phyloP scores from a whole-genome alignment of 2,113 vertebrate genomes.

The Lagenorhynchus albirostris region DNA sequence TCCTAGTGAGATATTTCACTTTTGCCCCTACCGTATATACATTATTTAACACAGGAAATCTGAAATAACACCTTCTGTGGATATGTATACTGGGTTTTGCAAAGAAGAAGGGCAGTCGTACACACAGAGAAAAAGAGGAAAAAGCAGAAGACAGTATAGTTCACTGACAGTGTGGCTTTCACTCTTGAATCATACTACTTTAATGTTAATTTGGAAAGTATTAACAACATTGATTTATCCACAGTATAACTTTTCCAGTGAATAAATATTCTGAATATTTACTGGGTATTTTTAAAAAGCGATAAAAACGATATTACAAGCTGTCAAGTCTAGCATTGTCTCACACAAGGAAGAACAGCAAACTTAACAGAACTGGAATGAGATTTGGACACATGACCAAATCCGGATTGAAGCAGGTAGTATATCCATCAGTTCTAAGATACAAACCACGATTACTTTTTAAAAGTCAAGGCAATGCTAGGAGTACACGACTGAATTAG shows the following conservation, averaged over 20 bases:
- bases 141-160: background rate
- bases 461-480: background rate
- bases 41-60: constrained; percentile 20
- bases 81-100: background rate
- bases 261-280: background rate
- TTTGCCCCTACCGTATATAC: background rate
- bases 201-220: background rate
- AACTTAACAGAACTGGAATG: background rate
- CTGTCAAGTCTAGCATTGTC: background rate
- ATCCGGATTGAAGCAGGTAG: background rate
- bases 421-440: background rate
- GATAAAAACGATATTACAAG: background rate
- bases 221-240: background rate
- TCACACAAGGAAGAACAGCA: background rate
- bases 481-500: background rate
- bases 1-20: constrained; percentile 6
- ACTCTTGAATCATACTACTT: background rate
- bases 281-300: background rate
- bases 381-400: background rate
- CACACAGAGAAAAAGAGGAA: background rate
- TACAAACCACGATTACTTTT: background rate
- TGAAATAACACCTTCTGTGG: background rate
- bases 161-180: background rate
- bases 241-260: background rate
- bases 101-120: background rate